These are phyloP conservation scores for Benitochromis conjunctus DNA, from an alignment of 2,113 vertebrate species.

Conservation along the genomic window DNA sequence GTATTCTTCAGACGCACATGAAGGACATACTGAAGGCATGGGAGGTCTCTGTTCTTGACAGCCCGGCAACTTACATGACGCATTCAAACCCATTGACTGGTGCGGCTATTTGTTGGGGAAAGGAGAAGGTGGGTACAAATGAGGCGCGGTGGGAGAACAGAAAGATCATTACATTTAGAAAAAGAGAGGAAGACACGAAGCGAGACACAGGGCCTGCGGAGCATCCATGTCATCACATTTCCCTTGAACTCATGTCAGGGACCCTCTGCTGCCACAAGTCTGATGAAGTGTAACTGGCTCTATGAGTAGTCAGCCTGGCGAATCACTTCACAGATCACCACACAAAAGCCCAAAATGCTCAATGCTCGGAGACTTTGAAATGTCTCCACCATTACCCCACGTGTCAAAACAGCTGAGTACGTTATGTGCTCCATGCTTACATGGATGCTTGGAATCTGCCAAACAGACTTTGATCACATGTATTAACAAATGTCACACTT, in stretches of 20 bases:
- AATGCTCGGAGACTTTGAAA: conserved; percentile 31
- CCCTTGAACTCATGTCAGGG: conserved; percentile 60
- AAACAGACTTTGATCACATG: not conserved
- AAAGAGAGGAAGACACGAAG: not conserved
- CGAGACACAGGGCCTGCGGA: conserved; percentile 37
- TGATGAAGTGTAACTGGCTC: conserved; percentile 63
- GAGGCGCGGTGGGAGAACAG: not conserved
- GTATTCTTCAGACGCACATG: conserved; percentile 8
- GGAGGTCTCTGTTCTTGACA: conserved; percentile 25
- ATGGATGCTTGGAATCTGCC: conserved; percentile 1
- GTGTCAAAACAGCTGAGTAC: conserved; percentile 48
- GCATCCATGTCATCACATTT: conserved; percentile 52
- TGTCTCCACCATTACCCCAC: conserved; percentile 34
- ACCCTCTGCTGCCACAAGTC: conserved; percentile 57
- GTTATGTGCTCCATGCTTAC: conserved; percentile 33
- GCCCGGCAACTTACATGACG: not conserved
- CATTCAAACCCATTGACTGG: conserved; percentile 13
- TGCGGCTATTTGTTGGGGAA: not conserved
- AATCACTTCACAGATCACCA: conserved; percentile 64
- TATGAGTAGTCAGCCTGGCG: conserved; percentile 47
- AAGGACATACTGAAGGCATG: conserved; percentile 6
- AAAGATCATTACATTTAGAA: conserved; percentile 11
- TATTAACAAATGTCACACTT: not conserved
- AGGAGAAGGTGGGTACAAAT: not conserved
- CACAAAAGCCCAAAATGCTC: conserved; percentile 50